Evolutionary conservation across 2,113 vertebrate species (phyloP), one percentile per base, ranked within the genome.

Genomic region (Apteryx owenii): DNA sequence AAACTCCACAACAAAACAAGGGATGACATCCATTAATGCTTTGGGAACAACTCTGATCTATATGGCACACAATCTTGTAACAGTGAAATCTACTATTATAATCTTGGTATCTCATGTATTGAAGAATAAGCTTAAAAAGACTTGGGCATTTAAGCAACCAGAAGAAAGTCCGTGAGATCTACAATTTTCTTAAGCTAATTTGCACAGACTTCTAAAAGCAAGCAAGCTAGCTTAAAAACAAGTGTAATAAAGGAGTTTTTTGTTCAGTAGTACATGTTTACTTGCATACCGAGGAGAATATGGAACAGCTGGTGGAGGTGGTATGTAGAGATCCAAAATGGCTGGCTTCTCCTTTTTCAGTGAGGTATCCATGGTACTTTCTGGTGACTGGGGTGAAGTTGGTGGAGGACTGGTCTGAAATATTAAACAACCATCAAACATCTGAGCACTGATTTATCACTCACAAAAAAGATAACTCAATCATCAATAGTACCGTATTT

Each of bases 271-370:
- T 36, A 18, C 7, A 12, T 0, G 8, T 53, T 10, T 79, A 58
- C 11, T 60, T 56, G 92, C 99, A 70, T 98, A 99, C 99, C 98
- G 96, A 29, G 99, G 99, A 10, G 97, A 96, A 96, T 99, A 99
- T 0, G 99, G 99, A 9, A 99, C 97, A 22, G 98, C 85, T 5
- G 99, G 99, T 0, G 99, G 99, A 76, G 99, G 99, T 50, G 99
- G 99, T 66, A 99, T 99, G 85, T 99, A 98, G 40, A 99, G 96
- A 81, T 99, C 99, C 95, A 99, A 89, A 95, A 99, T 98, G 91
- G 99, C 97, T 0, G 99, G 97, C 90, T 99, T 99, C 91, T 98
- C 98, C 79, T 98, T 99, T 95, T 97, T 98, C 95, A 98, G 90
- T 1, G 98, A 98, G 64, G 97, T 85, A 14, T 99, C 98, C 80